Evolutionary conservation across 2,113 vertebrate genomes (phyloP).

Genomic region (Austrofundulus limnaeus): DNA sequence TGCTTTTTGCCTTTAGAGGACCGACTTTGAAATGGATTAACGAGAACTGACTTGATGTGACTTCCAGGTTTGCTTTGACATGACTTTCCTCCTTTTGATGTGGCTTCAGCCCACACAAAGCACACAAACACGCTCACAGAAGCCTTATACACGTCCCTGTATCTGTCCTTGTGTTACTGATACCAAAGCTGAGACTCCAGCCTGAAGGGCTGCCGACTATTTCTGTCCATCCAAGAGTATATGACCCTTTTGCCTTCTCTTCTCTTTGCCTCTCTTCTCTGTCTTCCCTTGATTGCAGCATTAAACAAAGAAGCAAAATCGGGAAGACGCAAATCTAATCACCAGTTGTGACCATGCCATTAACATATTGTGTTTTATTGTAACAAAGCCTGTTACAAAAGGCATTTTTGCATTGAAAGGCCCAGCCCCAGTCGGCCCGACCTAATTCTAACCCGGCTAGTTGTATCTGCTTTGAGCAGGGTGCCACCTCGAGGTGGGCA

Average conservation of each 20-base stretch:
- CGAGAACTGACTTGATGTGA: conserved; percentile 54
- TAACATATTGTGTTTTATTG: no score
- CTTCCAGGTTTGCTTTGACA: conserved; percentile 61
- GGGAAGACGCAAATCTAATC: no score
- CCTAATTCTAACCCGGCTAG: no score
- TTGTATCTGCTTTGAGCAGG: no score
- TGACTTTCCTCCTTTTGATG: conserved; percentile 52
- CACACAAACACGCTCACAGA: conserved; percentile 32
- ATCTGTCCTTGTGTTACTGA: conserved; percentile 54
- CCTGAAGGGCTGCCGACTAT: conserved; percentile 20
- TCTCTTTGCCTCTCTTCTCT: no score
- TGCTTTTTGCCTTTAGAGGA: conserved; percentile 38
- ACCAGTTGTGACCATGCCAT: no score
- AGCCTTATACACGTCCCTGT: conserved; percentile 31
- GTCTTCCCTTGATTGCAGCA: no score
- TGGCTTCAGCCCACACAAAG: conserved; percentile 24
- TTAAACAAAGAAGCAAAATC: no score
- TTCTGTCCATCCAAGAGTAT: conserved; percentile 16
- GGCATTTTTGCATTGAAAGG: no score
- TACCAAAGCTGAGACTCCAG: conserved; percentile 22
- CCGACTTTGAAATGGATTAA: conserved; percentile 66
- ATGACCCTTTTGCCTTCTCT: background rate
- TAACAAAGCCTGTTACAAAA: no score
- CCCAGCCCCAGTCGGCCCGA: no score
- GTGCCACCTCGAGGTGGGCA: no score